Base-by-base conservation (phyloP, 2,113 vertebrate genomes). In the Xerus inauris region DNA sequence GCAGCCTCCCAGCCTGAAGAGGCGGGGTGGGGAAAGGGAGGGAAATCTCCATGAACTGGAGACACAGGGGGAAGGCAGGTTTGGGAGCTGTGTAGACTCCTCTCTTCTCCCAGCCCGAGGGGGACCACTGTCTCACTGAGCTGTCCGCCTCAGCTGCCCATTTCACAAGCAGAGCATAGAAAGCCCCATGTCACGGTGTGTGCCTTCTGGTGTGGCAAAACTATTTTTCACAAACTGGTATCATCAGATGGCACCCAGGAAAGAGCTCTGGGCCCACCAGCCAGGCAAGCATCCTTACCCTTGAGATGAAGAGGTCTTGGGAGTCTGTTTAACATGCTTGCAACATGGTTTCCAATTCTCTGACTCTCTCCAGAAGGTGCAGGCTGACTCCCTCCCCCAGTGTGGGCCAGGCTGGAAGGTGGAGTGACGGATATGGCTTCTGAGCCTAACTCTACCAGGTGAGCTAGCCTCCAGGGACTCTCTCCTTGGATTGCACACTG, bases 381-480 rank as follows among this genome's bases (percentile, higher is more conserved):
- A 62, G 26, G 20, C 62, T 6, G 80, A 54, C 13, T 8, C n/a
- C 49, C 47, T 14, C 82, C 10, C 51, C 12, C 6, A 11, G 17
- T 12, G 59, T 62, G 59, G 75, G 38, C 28, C 51, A 38, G 35
- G 7, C 40, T 49, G 14, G 2, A 12, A 2, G 38, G 38, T 30
- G 19, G 42, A 10, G 3, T 8, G n/a, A n/a, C n/a, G n/a, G n/a
- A 6, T 3, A 6, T 6, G n/a, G 20, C 49, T 45, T 62, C 65
- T 0, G 10, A 14, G 85, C 30, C 57, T 2, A 2, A 16, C 35
- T 38, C 12, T 2, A 14, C 51, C 7, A 4, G 19, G 59, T 32
- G 1, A 4, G 0, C 12, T 28, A 6, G 24, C 17, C 8, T 2
- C 65, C 45, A 1, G 30, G 0, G 24, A 22, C 12, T 2, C 17